Evolutionary conservation across 2,888 invertebrate genomes (phyloP).

Genomic region (Tricholauxania praeusta): DNA sequence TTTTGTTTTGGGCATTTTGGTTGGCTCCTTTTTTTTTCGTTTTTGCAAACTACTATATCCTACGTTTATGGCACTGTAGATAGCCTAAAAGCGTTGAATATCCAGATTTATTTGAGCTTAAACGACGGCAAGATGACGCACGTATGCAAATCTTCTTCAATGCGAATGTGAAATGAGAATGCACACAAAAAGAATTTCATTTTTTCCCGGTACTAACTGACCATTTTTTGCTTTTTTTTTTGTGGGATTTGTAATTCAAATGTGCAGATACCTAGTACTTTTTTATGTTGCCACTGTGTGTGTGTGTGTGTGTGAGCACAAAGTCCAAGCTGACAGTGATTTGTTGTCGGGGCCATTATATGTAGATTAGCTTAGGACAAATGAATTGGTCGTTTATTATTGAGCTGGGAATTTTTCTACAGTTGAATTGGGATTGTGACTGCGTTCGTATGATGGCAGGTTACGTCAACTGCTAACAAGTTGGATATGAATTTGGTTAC

Average conservation of each 20-base stretch:
- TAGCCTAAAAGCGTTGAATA: slow-evolving; percentile 24
- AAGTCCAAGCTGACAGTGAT: slow-evolving; percentile 32
- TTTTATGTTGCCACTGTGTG: background rate
- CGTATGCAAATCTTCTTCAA: slow-evolving; percentile 29
- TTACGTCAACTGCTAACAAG: background rate
- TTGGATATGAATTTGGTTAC: too few relatives aligned
- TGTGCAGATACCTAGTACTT: slow-evolving; percentile 1
- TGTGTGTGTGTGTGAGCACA: background rate
- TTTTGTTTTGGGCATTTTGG: background rate
- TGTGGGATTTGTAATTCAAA: slow-evolving; percentile 24
- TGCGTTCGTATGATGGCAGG: background rate
- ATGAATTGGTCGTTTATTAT: slow-evolving; percentile 36
- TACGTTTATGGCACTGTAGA: slow-evolving; percentile 12
- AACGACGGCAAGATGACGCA: slow-evolving; percentile 31
- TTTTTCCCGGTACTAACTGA: background rate
- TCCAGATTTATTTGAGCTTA: slow-evolving; percentile 33
- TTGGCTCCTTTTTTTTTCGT: background rate
- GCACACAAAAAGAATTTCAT: slow-evolving; percentile 21
- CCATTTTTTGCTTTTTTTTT: background rate
- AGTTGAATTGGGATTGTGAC: background rate
- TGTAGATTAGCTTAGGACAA: slow-evolving; percentile 33
- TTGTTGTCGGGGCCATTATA: slow-evolving; percentile 33
- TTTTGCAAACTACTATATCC: background rate
- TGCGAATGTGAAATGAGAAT: background rate
- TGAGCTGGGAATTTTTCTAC: background rate